Evolutionary conservation across 1,140 invertebrate genomes (phyloP).

Genomic region (Brachionus angularis): DNA sequence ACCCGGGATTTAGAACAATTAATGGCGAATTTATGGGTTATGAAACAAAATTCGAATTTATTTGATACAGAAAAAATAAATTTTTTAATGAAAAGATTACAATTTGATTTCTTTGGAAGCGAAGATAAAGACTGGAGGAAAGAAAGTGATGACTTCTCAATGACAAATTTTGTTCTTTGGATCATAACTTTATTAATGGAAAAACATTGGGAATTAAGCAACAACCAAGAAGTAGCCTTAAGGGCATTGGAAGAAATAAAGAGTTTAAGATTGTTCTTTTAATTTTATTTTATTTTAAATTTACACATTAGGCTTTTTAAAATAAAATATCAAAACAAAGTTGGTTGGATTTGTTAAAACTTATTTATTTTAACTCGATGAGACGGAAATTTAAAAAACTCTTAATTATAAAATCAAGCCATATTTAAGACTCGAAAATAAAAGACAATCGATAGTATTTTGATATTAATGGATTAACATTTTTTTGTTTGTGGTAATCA

Average conservation of each 20-base stretch:
- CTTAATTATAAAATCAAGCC: no score
- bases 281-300: background rate
- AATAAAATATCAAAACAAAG: no score
- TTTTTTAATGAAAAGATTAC: background rate
- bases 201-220: no score
- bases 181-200: background rate
- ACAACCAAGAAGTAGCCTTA: background rate
- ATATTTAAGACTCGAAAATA: no score
- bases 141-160: background rate
- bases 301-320: background rate
- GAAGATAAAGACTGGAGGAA: slow-evolving; percentile 13
- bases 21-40: slow-evolving; percentile 3
- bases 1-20: background rate
- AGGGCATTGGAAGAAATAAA: background rate
- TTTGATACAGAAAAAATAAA: background rate
- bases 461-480: no score
- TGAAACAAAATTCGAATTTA: background rate
- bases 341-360: no score
- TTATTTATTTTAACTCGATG: no score
- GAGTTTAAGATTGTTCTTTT: background rate
- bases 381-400: no score
- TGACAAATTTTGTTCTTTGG: slow-evolving; percentile 36
- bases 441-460: no score
- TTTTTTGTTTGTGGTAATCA: no score
- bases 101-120: background rate